Evolutionary conservation across 2,113 vertebrate genomes (phyloP).

Genomic region (Bungarus multicinctus): DNA sequence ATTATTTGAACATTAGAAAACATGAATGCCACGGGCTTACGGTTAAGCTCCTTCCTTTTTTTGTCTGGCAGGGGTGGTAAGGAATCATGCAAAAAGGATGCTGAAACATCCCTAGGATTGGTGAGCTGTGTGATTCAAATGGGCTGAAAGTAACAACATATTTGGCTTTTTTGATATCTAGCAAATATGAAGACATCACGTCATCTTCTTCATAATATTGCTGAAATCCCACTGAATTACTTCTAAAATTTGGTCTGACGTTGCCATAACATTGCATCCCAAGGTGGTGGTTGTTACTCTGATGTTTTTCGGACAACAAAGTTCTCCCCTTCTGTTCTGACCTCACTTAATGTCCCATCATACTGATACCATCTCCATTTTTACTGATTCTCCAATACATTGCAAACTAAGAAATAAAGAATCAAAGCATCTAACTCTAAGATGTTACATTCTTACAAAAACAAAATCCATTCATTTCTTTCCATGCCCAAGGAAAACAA

Average conservation of each 20-base stretch:
- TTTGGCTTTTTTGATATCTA: background rate
- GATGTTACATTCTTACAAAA: background rate
- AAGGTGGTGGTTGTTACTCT: background rate
- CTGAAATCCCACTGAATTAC: no score
- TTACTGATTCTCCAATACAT: background rate
- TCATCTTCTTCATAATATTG: background rate
- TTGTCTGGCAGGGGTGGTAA: background rate
- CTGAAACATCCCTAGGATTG: background rate
- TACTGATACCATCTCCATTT: background rate
- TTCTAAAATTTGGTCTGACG: no score
- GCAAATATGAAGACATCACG: background rate
- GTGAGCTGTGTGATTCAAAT: background rate
- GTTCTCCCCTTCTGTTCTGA: background rate
- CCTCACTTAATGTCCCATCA: background rate
- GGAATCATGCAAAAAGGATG: background rate
- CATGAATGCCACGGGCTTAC: background rate
- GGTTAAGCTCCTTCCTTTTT: background rate
- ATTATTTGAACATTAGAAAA: background rate
- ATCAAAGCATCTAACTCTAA: background rate
- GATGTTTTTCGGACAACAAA: background rate
- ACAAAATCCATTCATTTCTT: background rate
- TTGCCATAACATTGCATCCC: background rate
- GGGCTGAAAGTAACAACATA: background rate
- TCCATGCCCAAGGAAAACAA: background rate
- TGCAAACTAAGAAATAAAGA: background rate